Evolutionary conservation across 2,113 vertebrate genomes (phyloP).

Genomic region (Mellivora capensis): DNA sequence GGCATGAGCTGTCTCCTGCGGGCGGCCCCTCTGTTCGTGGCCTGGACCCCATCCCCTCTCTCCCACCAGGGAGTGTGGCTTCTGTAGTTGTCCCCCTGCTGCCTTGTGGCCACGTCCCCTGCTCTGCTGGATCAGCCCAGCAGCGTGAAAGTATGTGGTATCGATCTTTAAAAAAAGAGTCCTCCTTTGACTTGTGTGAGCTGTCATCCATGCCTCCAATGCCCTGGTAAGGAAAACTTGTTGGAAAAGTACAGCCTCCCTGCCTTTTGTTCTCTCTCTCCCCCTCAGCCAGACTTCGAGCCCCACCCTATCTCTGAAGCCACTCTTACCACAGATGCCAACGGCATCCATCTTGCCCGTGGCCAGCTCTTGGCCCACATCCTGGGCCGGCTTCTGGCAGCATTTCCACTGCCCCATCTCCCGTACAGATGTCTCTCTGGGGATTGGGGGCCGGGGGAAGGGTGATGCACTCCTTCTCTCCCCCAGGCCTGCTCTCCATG

Average conservation of each 20-base stretch:
- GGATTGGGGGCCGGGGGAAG: fast-evolving
- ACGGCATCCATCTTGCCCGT: not conserved
- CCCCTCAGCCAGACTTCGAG: not conserved
- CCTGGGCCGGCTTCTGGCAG: not conserved
- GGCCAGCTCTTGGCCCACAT: not conserved
- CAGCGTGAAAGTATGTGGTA: fast-evolving
- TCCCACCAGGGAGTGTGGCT: not conserved
- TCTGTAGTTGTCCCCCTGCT: not conserved
- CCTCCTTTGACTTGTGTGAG: not conserved
- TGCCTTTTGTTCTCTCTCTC: not conserved
- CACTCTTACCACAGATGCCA: not conserved
- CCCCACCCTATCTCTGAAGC: not conserved
- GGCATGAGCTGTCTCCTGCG: not conserved
- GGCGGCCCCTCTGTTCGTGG: not conserved
- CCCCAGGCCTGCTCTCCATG: conserved; percentile 91
- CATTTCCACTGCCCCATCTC: not conserved
- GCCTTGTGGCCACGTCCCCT: not conserved
- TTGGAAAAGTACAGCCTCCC: not conserved
- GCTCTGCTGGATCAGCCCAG: not conserved
- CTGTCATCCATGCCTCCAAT: not conserved
- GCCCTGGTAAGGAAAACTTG: not conserved
- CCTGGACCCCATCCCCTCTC: not conserved
- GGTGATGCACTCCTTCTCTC: fast-evolving
- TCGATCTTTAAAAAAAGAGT: not conserved
- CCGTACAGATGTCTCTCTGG: fast-evolving